Conservation (phyloP, 1,140 invertebrate genomes). For the Holcopasites calliopsidis region DNA sequence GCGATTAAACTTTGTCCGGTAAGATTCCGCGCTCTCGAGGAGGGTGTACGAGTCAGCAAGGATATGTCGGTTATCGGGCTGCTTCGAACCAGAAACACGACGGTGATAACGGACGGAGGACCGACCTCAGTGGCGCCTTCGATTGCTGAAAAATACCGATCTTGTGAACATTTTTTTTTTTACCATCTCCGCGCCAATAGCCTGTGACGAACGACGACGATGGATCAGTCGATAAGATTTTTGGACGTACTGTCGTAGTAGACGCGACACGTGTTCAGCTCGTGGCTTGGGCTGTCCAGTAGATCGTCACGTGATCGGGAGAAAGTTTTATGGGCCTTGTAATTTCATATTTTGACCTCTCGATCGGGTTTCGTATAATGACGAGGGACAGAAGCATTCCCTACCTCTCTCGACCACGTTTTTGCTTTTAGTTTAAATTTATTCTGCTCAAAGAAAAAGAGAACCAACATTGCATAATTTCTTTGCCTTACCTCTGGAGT, state of each 20-base stretch:
- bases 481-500: too few relatives aligned
- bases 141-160: constrained; percentile 26
- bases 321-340: neutral
- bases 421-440: too few relatives aligned
- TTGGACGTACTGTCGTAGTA: neutral
- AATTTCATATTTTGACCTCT: neutral
- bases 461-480: too few relatives aligned
- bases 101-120: constrained; percentile 47
- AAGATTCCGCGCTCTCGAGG: constrained; percentile 60
- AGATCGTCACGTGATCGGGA: neutral
- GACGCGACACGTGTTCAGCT: constrained; percentile 9
- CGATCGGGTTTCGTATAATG: neutral
- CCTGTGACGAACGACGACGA: neutral
- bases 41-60: constrained; percentile 36
- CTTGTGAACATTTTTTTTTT: constrained; percentile 4
- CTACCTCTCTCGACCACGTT: too few relatives aligned
- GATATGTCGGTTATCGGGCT: constrained; percentile 58
- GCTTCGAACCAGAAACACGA: constrained; percentile 61
- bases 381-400: neutral
- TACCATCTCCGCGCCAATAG: neutral
- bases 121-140: constrained; percentile 50
- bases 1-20: constrained; percentile 62
- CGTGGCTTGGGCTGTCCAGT: neutral
- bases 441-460: too few relatives aligned
- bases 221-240: constrained; percentile 5